Evolutionary conservation across 2,797 vertebrate species (phyloP).

Genomic region (Mus minutoides): DNA sequence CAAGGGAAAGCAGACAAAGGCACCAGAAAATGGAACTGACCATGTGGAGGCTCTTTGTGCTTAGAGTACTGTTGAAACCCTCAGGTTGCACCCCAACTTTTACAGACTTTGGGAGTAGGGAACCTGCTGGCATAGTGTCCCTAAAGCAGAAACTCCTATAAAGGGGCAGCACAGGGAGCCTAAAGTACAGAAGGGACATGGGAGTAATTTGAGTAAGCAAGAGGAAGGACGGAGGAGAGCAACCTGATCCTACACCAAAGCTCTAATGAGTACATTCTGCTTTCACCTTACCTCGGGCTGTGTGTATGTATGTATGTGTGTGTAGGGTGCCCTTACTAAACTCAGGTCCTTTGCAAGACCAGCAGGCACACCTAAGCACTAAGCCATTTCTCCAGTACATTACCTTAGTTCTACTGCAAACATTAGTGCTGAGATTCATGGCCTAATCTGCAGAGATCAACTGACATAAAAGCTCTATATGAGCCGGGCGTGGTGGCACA

Average conservation of each 20-base stretch:
- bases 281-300: background rate
- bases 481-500: too few species aligned
- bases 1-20: background rate
- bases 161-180: background rate
- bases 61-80: background rate
- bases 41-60: background rate
- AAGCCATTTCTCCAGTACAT: background rate
- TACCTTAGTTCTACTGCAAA: background rate
- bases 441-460: background rate
- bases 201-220: background rate
- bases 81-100: background rate
- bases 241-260: background rate
- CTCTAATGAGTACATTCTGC: background rate
- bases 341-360: background rate
- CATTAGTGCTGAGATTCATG: background rate
- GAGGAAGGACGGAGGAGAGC: background rate
- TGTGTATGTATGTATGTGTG: background rate
- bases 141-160: background rate
- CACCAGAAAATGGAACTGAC: background rate
- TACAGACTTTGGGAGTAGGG: background rate
- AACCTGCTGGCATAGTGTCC: background rate
- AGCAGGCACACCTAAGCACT: background rate
- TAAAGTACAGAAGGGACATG: background rate
- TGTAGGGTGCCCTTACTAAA: background rate
- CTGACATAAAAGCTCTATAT: background rate